Conservation (phyloP, 2,888 invertebrate genomes). For the Monoplex corrugatus region DNA sequence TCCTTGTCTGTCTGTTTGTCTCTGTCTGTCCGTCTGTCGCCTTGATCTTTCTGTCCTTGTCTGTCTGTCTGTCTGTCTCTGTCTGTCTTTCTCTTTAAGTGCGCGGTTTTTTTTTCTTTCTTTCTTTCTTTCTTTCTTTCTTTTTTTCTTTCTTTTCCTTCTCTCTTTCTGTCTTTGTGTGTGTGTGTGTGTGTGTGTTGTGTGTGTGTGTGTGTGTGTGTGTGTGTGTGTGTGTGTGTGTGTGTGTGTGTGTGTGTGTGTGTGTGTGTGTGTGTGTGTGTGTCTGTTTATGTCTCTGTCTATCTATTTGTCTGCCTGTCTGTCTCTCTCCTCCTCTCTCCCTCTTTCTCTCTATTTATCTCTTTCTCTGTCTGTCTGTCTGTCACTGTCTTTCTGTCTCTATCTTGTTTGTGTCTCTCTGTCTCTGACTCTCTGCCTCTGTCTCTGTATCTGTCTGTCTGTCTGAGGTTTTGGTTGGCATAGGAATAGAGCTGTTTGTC, state of each 20-base stretch:
- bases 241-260: not conserved
- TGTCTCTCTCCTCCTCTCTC: not conserved
- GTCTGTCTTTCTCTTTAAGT: not conserved
- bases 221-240: too few species aligned
- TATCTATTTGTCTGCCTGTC: not conserved
- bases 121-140: not conserved
- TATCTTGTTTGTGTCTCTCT: conserved; percentile 14
- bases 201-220: too few species aligned
- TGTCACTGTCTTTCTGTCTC: not conserved
- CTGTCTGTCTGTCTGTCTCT: not conserved
- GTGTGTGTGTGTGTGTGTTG: too few species aligned
- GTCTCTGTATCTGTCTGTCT: too few species aligned
- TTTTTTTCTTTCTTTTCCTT: not conserved
- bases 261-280: not conserved
- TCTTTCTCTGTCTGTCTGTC: not conserved
- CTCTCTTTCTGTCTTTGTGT: not conserved
- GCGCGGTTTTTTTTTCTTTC: not conserved
- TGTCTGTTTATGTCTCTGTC: too few species aligned
- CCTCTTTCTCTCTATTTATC: not conserved
- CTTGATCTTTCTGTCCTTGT: not conserved
- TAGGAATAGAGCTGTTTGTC: not conserved
- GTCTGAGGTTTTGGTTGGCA: too few species aligned
- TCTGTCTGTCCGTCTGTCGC: not conserved
- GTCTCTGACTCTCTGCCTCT: not conserved
- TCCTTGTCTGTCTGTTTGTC: not conserved